Evolutionary conservation across 92 coral and sea anemone species (phyloP).

Genomic region (Plumapathes pennacea): DNA sequence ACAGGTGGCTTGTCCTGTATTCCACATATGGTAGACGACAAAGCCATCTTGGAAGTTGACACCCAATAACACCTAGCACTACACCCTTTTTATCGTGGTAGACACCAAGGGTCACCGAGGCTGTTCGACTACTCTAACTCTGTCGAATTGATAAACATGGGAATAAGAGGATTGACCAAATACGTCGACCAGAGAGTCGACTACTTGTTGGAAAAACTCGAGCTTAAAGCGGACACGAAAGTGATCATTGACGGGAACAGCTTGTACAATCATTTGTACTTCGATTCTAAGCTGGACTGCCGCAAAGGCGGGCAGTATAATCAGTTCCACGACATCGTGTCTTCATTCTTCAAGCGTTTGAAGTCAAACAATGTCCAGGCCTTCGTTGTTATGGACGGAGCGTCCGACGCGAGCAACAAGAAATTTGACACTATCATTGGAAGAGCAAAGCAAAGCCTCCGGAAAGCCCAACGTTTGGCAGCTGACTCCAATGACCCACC

Average conservation of each 20-base stretch:
- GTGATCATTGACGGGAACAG: constrained; percentile 84
- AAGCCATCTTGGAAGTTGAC: too few relatives aligned
- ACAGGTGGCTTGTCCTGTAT: too few relatives aligned
- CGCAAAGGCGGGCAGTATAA: constrained; percentile 83
- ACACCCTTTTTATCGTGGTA: too few relatives aligned
- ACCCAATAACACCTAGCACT: too few relatives aligned
- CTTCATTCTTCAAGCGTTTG: constrained; percentile 64
- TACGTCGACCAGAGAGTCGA: too few relatives aligned
- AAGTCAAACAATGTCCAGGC: constrained; percentile 39
- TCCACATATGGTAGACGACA: too few relatives aligned
- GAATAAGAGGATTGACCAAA: too few relatives aligned
- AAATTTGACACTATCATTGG: constrained; percentile 49
- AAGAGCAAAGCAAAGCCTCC: constrained; percentile 39
- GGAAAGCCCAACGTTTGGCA: constrained; percentile 28
- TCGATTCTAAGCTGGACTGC: constrained; percentile 36
- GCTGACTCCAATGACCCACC: not conserved
- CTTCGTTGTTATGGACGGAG: constrained; percentile 82
- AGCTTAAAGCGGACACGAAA: constrained; percentile 56
- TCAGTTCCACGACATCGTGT: constrained; percentile 43
- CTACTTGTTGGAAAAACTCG: too few relatives aligned
- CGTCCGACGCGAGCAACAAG: constrained; percentile 58
- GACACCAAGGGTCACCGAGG: too few relatives aligned
- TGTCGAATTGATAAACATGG: too few relatives aligned
- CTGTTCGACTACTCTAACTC: too few relatives aligned
- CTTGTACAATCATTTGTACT: constrained; percentile 49